Evolutionary conservation across 1,140 invertebrate genomes (phyloP).

Genomic region (Myzus persicae): DNA sequence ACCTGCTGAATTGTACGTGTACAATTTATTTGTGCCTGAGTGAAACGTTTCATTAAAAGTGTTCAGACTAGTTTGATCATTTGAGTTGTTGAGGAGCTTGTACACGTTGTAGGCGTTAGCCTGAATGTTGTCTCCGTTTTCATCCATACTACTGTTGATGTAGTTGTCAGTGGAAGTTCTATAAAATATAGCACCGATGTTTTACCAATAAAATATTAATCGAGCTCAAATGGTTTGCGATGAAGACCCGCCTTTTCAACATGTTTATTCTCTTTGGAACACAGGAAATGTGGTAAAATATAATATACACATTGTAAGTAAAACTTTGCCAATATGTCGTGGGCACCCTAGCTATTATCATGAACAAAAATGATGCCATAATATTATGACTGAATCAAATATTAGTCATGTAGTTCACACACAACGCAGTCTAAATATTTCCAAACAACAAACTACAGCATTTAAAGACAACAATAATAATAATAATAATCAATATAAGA

Average conservation of each 20-base stretch:
- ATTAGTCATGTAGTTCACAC: background rate
- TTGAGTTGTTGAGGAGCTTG: slow-evolving; percentile 41
- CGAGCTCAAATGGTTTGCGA: background rate
- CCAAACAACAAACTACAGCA: background rate
- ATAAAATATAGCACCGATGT: slow-evolving; percentile 15
- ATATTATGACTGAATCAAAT: background rate
- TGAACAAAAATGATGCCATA: background rate
- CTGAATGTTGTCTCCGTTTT: slow-evolving; percentile 30
- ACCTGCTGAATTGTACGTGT: slow-evolving; percentile 34
- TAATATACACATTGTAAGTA: background rate
- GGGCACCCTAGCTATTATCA: background rate
- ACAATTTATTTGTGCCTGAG: slow-evolving; percentile 50
- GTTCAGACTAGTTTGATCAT: slow-evolving; percentile 39
- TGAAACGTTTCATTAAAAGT: slow-evolving; percentile 55
- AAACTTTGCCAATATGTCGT: background rate
- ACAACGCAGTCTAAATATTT: background rate
- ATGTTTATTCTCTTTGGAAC: background rate
- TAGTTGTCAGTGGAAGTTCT: background rate
- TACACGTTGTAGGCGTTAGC: slow-evolving; percentile 47
- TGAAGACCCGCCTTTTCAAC: background rate
- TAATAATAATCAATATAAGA: background rate
- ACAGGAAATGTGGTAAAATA: background rate
- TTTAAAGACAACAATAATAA: background rate
- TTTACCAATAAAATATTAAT: background rate
- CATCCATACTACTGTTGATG: slow-evolving; percentile 35